Base-by-base conservation (phyloP, 2,113 vertebrate genomes). In the Takifugu bimaculatus region DNA sequence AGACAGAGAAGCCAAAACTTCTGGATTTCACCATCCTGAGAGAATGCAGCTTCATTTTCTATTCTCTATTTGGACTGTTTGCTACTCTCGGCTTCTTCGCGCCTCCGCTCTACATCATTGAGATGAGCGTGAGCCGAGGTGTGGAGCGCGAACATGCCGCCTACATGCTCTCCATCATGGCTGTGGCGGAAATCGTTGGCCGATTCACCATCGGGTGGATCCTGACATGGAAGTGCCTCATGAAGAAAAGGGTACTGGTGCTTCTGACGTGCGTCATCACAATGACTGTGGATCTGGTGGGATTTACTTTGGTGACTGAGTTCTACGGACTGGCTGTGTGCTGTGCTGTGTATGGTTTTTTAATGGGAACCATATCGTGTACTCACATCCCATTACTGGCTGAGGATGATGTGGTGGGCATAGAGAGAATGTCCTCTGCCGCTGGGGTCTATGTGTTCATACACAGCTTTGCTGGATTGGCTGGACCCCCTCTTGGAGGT, bases 401-500 rank as follows among this genome's bases (percentile, higher is more conserved):
- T 0, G 97, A 99, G 65, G 95, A 98, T 0, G 95, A 99, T 0
- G 93, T 99, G 39, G 92, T 94, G 48, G 97, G 96, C 3, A 93
- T 98, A 0, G 89, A 95, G 55, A 94, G 82, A 85, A 97, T 99
- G 95, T 80, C 95, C 1, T 94, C 94, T 3, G 97, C 95, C 0
- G 95, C 93, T 0, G 97, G 96, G 0, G 93, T 97, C 80, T 99
- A 99, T 0, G 92, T 97, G 63, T 99, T 93, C 86, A 95, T 97
- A 67, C 96, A 99, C 1, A 99, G 96, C 84, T 89, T 98, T 50
- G 88, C 97, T 26, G 96, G 95, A 60, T 90, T 99, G 85, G 95
- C 93, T 2, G 97, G 97, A 63, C 97, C 96, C 57, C 96, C 97
- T 53, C 90, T 99, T 4, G 95, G 94, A 94, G 97, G 97, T 98